Conservation (phyloP, 2,113 vertebrate genomes). For the Trogon melanurus region DNA sequence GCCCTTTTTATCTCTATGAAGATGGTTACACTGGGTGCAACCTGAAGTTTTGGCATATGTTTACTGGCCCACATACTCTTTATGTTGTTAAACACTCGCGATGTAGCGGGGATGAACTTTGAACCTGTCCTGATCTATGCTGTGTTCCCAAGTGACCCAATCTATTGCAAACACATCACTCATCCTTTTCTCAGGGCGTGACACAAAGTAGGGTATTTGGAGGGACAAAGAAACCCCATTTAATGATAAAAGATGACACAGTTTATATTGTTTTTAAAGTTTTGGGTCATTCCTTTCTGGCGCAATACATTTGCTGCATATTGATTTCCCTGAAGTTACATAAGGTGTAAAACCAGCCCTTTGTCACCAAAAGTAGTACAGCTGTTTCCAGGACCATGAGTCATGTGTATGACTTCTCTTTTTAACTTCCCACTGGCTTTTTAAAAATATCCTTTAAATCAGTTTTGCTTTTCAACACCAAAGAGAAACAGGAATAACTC, state of each 20-base stretch:
- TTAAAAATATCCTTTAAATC: slow-evolving; percentile 46
- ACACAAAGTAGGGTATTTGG: not conserved
- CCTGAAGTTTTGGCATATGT: not conserved
- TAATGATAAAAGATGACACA: not conserved
- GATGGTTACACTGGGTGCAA: not conserved
- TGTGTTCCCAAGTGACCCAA: not conserved
- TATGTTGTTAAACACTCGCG: not conserved
- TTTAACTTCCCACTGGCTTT: slow-evolving; percentile 57
- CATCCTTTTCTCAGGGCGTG: not conserved
- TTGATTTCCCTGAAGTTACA: slow-evolving; percentile 17
- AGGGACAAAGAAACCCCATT: not conserved
- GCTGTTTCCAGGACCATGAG: slow-evolving; percentile 47
- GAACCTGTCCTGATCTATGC: not conserved
- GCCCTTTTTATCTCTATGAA: not conserved
- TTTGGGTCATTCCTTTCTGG: not conserved
- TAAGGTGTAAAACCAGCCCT: slow-evolving; percentile 21
- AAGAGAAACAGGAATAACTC: not conserved
- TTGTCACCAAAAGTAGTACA: slow-evolving; percentile 52
- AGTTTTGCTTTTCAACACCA: slow-evolving; percentile 3
- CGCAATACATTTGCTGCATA: not conserved
- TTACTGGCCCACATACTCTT: not conserved
- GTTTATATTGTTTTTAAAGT: not conserved
- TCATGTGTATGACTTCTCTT: slow-evolving; percentile 40
- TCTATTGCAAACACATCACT: not conserved
- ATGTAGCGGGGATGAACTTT: not conserved